Base-by-base conservation (phyloP, 2,888 invertebrate species). In the Drosophila engyochracea region DNA sequence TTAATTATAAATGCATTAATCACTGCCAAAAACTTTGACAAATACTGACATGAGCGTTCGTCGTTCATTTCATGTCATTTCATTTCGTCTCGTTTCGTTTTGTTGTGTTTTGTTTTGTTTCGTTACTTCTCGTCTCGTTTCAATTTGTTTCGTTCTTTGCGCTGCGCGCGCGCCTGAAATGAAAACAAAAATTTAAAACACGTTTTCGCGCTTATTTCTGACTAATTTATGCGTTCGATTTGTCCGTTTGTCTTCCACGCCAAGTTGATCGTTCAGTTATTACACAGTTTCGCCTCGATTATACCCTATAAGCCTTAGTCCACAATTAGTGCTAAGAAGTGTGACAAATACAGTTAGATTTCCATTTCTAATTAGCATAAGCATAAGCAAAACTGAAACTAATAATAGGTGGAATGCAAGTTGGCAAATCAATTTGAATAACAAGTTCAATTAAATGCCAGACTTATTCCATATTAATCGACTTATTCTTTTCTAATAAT, bases 1-100 rank as follows among this genome's bases (percentile, higher is more conserved):
- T 91, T 88, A 88, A 92, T 92, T 91, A 90, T 89, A 91, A 91
- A 89, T 89, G 89, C 89, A 91, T 91, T 92, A 92, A 91, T 91
- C 91, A 91, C 78, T 91, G 92, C 89, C 91, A 90, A 86, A 86
- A 88, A 80, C 78, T 89, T 85, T 91, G 91, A 91, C 91, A 91
- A 89, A 91, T 90, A 89, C 82, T 90, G 88, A 88, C 90, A 87
- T 90, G 87, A 91, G 85, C 88, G 91, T 78, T 86, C 76, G 82
- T 81, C 76, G 76, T 77, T 74, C 72, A 79, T 74, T 68, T 85
- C 89, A 71, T 83, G 66, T 72, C 82, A 67, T 81, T 71, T 76
- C 58, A 53, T 39, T 63, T 66, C 64, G 51, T 74, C 25, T 70
- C 64, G 49, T 53, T 47, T 61, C 55, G 39, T 59, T n/a, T 47